phyloP scores from a whole-genome alignment of 2,797 vertebrate species.

The Salmo trutta region DNA sequence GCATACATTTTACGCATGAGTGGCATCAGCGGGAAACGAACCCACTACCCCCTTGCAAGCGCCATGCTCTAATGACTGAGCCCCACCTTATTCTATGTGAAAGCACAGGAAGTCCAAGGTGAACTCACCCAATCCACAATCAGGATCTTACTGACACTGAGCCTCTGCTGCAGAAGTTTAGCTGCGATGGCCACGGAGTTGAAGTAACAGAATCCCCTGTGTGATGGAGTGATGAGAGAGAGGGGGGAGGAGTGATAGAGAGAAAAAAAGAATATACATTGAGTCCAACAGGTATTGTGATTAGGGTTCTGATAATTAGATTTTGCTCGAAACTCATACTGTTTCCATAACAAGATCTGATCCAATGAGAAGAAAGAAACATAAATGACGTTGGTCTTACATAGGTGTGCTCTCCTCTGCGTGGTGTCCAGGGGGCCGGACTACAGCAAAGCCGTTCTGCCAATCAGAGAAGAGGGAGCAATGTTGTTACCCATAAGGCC shows the following conservation, averaged over 20 bases:
- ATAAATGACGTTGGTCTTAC: conserved; percentile 70
- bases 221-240: not conserved
- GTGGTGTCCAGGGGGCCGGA: conserved; percentile 94
- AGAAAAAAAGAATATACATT: not conserved
- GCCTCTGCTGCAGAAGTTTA: conserved; percentile 91
- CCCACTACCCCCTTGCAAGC: not conserved
- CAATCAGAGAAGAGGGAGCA: conserved; percentile 21
- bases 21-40: no score
- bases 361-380: not conserved
- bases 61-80: no score
- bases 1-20: no score
- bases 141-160: conserved; percentile 93
- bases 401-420: conserved; percentile 97
- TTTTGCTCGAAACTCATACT: not conserved
- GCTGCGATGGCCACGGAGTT: conserved; percentile 96
- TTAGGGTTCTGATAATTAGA: not conserved
- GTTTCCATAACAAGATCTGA: not conserved
- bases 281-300: not conserved
- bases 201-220: conserved; percentile 98
- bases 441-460: conserved; percentile 95
- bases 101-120: not conserved
- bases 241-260: not conserved
- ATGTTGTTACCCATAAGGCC: conserved; percentile 8
- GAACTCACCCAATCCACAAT: conserved; percentile 97
- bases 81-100: no score